phyloP scores from a whole-genome alignment of 2,888 invertebrate species.

The Coleophora deauratella region DNA sequence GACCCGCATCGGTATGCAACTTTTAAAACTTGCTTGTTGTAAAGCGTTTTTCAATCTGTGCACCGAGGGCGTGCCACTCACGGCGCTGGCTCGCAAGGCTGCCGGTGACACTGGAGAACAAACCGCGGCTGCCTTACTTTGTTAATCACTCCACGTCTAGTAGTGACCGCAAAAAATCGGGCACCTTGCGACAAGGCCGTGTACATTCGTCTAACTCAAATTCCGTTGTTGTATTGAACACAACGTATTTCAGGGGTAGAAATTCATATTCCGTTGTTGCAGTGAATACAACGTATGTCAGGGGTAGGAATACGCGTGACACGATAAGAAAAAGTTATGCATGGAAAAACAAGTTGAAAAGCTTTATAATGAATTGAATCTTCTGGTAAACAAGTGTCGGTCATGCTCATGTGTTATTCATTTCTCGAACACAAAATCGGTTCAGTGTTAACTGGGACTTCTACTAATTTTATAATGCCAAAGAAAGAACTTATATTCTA shows the following conservation, averaged over 20 bases:
- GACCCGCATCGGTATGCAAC: too few relatives aligned
- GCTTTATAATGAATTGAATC: too few relatives aligned
- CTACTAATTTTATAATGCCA: too few relatives aligned
- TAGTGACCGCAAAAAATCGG: constrained; percentile 58
- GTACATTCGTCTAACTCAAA: constrained; percentile 34
- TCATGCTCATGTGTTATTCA: too few relatives aligned
- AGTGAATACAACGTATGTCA: constrained; percentile 27
- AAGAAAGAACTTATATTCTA: too few relatives aligned
- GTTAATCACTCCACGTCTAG: constrained; percentile 54
- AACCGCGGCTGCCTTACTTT: constrained; percentile 25
- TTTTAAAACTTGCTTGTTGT: too few relatives aligned
- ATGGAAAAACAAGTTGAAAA: too few relatives aligned
- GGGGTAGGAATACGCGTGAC: too few relatives aligned
- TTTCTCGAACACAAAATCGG: too few relatives aligned
- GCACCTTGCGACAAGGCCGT: constrained; percentile 59
- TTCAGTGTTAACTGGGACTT: too few relatives aligned
- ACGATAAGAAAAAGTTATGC: too few relatives aligned
- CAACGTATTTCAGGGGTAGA: constrained; percentile 17
- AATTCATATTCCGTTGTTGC: constrained; percentile 38
- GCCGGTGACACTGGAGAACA: constrained; percentile 34
- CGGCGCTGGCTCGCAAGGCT: constrained; percentile 39
- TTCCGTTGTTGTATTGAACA: constrained; percentile 43
- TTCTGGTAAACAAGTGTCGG: too few relatives aligned
- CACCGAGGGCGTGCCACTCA: constrained; percentile 18
- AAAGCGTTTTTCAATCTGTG: background rate